Base-by-base conservation (phyloP, 2,797 vertebrate genomes). In the Danio choprae region DNA sequence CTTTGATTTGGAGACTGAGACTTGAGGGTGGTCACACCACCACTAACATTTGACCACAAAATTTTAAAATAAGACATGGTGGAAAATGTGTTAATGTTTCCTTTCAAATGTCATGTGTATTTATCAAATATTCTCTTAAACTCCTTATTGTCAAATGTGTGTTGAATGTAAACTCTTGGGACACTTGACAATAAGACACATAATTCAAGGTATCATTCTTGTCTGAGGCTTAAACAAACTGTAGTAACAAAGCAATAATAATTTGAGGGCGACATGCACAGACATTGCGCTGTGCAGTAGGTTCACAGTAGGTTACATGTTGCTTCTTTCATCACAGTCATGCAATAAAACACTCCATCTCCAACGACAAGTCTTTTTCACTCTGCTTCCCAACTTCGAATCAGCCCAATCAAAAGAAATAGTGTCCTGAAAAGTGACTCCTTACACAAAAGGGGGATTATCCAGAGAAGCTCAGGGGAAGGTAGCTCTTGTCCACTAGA, bases 401-500 rank as follows among this genome's bases (percentile, higher is more conserved):
- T 70, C 55, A 59, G 43, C 68, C 16, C 1, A 8, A 16, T 29
- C 16, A 48, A 70, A 70, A 79, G 59, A 75, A 67, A 71, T 11
- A 18, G 15, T 43, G 71, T 48, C 48, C 60, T 51, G 41, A 36
- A 41, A 64, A 64, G 18, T 64, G n/a, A 55, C 38, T 60, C 67
- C 70, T 51, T 1, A 68, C 51, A 70, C 69, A 64, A 69, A 65
- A 67, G 44, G 7, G 18, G 43, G 67, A 80, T 83, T 59, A 79
- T 40, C 59, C 10, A 20, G 22, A 50, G 46, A 29, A 67, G 58
- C 65, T 79, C 86, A 72, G 51, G 36, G 63, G 74, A 87, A 79
- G 84, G 74, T 67, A n/a, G 51, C 44, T 65, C 60, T 76, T 53
- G 10, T 74, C 81, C 82, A 88, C 77, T 68, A 87, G 80, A 84